These are phyloP conservation scores for Allygus modestus DNA, from an alignment of 2,888 invertebrate species.

Conservation along the genomic window DNA sequence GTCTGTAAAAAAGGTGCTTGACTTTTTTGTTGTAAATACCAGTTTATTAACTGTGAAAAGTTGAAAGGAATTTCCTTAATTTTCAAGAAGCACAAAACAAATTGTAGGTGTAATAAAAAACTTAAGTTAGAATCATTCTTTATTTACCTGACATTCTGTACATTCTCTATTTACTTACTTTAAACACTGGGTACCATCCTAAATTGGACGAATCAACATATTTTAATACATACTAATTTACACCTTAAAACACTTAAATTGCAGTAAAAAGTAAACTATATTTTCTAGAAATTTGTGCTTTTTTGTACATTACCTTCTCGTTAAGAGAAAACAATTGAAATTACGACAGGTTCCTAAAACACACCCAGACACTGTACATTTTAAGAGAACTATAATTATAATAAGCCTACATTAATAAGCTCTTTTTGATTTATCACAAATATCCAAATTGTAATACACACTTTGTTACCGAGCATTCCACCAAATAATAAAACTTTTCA, in stretches of 20 bases:
- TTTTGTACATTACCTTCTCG: conserved; percentile 46
- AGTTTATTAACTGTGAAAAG: too few species aligned
- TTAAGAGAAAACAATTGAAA: conserved; percentile 41
- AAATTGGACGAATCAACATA: conserved; percentile 48
- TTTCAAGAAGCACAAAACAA: too few species aligned
- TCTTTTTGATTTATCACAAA: conserved; percentile 64
- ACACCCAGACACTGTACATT: conserved; percentile 56
- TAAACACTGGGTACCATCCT: conserved; percentile 38
- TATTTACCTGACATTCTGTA: conserved; percentile 51
- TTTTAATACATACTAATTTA: conserved; percentile 41
- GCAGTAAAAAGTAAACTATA: conserved; percentile 51
- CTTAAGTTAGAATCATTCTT: conserved; percentile 39
- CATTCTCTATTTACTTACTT: conserved; percentile 32
- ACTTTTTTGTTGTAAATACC: too few species aligned
- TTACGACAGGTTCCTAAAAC: conserved; percentile 30
- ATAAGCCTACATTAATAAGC: conserved; percentile 63
- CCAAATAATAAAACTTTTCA: not conserved
- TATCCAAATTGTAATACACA: conserved; percentile 48
- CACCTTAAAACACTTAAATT: conserved; percentile 54
- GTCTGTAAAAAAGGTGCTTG: too few species aligned
- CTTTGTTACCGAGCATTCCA: not conserved
- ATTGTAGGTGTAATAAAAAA: not conserved
- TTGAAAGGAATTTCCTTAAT: too few species aligned
- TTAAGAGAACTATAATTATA: conserved; percentile 51
- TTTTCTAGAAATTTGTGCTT: conserved; percentile 51